phyloP scores from a whole-genome alignment of 2,797 vertebrate species.

The Anguilla megastoma region DNA sequence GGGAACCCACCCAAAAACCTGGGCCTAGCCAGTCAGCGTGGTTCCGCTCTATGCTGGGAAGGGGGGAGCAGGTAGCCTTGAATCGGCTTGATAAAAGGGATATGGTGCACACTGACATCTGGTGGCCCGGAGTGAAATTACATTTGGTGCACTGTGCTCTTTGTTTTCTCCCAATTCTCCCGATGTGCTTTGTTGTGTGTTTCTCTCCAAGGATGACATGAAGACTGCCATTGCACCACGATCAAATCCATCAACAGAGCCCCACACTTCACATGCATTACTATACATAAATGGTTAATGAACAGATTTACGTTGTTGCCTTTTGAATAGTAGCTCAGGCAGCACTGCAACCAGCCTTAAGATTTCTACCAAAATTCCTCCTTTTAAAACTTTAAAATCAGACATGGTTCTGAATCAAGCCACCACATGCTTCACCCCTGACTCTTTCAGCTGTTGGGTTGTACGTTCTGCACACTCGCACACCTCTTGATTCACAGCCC shows the following conservation, averaged over 20 bases:
- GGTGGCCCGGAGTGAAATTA: background rate
- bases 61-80: background rate
- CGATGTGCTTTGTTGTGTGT: constrained; percentile 43
- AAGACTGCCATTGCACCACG: constrained; percentile 48
- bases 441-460: background rate
- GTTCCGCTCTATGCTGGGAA: background rate
- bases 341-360: background rate
- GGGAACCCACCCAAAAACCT: background rate
- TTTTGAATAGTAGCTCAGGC: background rate
- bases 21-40: background rate
- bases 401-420: background rate
- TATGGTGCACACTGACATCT: background rate
- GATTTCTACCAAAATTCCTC: background rate
- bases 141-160: constrained; percentile 27
- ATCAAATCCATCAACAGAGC: constrained; percentile 31
- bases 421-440: background rate
- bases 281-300: background rate
- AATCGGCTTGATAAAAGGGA: background rate
- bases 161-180: constrained; percentile 45
- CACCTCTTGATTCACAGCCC: background rate
- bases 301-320: background rate
- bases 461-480: background rate
- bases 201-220: constrained; percentile 41
- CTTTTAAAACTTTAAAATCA: background rate
- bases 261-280: background rate